Conservation (phyloP, 2,113 vertebrate genomes). For the Myotis davidii region DNA sequence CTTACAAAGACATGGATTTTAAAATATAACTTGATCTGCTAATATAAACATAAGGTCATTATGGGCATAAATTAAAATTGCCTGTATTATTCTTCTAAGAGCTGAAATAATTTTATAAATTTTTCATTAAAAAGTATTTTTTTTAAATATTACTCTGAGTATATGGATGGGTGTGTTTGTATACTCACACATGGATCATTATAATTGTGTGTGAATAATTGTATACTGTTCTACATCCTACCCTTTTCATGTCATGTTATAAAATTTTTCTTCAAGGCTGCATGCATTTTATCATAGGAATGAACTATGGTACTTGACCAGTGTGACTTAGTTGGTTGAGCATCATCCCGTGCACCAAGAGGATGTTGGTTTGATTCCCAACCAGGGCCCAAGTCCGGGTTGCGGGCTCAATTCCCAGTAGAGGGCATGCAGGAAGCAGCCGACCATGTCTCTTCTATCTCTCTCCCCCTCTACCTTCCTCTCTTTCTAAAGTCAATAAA, state of each 20-base stretch:
- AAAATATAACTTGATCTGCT: neutral
- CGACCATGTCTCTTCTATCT: too few species aligned
- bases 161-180: neutral
- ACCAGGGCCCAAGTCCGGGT: too few species aligned
- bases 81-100: neutral
- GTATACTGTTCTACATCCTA: neutral
- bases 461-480: too few species aligned
- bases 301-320: neutral
- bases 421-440: too few species aligned
- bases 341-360: too few species aligned
- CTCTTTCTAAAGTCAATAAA: too few species aligned
- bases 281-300: neutral
- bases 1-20: neutral
- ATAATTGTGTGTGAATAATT: neutral
- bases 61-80: conserved; percentile 20
- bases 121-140: neutral
- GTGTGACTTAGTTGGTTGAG: too few species aligned
- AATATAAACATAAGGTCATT: neutral
- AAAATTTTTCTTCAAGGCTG: neutral
- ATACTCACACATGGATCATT: neutral
- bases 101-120: conserved; percentile 22
- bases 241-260: neutral
- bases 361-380: too few species aligned
- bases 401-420: too few species aligned
- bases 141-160: neutral